A percentile compares a stretch with the other conserved stretches of the same genome.
Evolutionary conservation across 2,888 invertebrate species (phyloP).

Genomic region (Megamerina dolium): DNA sequence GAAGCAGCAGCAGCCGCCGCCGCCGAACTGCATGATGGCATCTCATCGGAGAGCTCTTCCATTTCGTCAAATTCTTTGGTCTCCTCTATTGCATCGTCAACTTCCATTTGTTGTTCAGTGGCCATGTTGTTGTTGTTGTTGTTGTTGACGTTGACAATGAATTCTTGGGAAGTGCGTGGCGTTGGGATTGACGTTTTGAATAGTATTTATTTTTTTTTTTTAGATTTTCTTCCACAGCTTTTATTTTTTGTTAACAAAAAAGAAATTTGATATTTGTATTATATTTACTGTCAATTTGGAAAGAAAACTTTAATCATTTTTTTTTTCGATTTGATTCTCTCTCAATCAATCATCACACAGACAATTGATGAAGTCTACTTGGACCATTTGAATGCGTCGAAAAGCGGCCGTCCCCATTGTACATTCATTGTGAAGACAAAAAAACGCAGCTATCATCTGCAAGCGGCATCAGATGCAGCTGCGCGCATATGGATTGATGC

Average conservation of each 20-base stretch:
- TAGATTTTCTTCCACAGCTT: too few relatives aligned
- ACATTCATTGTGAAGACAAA: conserved; percentile 94
- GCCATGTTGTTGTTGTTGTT: conserved; percentile 1
- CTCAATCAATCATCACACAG: too few relatives aligned
- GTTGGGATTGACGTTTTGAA: too few relatives aligned
- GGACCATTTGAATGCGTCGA: conserved; percentile 87
- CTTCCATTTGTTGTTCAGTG: conserved; percentile 68
- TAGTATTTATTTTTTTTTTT: too few relatives aligned
- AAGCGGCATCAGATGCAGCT: conserved; percentile 90
- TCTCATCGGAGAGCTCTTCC: conserved; percentile 22
- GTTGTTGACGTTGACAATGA: background rate
- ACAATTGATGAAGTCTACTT: conserved; percentile 95
- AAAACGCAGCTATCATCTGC: conserved; percentile 81
- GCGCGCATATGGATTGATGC: conserved; percentile 94
- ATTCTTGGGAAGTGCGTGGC: too few relatives aligned
- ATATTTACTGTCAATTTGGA: too few relatives aligned
- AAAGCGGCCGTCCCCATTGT: conserved; percentile 83
- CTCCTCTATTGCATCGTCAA: conserved; percentile 73
- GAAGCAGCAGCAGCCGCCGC: conserved; percentile 60
- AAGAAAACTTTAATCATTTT: too few relatives aligned
- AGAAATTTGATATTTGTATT: too few relatives aligned
- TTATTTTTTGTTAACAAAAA: too few relatives aligned
- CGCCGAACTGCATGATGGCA: conserved; percentile 13
- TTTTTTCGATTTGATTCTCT: too few relatives aligned
- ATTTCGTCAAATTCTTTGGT: conserved; percentile 28